These are phyloP conservation scores for Chloromyia formosa DNA, from an alignment of 2,888 invertebrate species.

Conservation along the genomic window DNA sequence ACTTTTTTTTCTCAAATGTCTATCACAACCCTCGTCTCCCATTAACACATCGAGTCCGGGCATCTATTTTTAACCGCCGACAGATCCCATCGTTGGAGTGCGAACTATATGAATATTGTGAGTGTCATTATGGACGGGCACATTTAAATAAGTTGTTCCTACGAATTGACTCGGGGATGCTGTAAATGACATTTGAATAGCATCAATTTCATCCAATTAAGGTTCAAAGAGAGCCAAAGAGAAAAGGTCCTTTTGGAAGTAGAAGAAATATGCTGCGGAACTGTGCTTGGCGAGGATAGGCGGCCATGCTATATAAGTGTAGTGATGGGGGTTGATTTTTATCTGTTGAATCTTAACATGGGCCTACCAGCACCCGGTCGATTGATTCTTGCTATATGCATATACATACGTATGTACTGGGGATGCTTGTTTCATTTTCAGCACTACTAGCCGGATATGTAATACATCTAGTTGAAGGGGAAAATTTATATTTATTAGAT, in stretches of 20 bases:
- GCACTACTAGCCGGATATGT: neutral
- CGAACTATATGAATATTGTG: constrained; percentile 23
- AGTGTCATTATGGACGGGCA: constrained; percentile 24
- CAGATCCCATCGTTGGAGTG: neutral
- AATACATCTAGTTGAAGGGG: constrained; percentile 10
- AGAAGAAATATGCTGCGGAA: neutral
- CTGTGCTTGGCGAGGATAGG: neutral
- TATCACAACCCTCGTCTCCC: no score
- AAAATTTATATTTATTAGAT: neutral
- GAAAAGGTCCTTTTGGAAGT: constrained; percentile 17
- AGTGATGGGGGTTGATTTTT: constrained; percentile 22
- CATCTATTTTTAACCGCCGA: neutral
- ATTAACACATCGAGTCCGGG: no score
- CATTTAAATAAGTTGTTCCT: constrained; percentile 41
- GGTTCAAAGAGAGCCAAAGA: constrained; percentile 42
- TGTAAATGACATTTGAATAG: constrained; percentile 51
- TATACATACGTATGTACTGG: neutral
- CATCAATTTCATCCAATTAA: constrained; percentile 51
- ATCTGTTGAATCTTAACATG: constrained; percentile 2
- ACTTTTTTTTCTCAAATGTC: no score
- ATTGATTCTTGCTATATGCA: constrained; percentile 18
- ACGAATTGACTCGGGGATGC: constrained; percentile 34
- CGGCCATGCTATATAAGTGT: neutral
- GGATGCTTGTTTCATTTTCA: neutral
- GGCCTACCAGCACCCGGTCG: neutral